Percentiles rank a stretch among this genome's conserved stretches.
Evolutionary conservation across 1,140 invertebrate species (phyloP).

Genomic region (Eumeta japonica): DNA sequence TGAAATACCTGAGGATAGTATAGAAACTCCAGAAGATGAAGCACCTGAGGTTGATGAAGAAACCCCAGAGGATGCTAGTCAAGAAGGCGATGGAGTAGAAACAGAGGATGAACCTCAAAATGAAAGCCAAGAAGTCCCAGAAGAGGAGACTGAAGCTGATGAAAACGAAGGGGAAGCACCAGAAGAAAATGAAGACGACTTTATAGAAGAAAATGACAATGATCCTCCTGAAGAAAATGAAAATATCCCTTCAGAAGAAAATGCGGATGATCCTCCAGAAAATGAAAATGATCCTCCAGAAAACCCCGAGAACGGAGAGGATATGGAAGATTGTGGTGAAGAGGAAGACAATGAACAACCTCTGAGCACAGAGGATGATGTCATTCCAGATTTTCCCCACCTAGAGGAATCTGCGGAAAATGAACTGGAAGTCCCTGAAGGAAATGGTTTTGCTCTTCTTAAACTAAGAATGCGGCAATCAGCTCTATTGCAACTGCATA

Average conservation of each 20-base stretch:
- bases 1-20: constrained; percentile 9
- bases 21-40: constrained; percentile 7
- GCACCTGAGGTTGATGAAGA: constrained; percentile 11
- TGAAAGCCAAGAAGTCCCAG: constrained; percentile 8
- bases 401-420: no score
- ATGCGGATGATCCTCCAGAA: neutral
- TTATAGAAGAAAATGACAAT: neutral
- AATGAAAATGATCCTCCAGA: neutral
- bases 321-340: neutral
- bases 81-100: neutral
- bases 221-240: neutral
- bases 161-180: no score
- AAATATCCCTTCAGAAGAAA: neutral
- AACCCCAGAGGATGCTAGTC: constrained; percentile 8
- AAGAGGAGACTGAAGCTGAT: constrained; percentile 8
- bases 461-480: no score
- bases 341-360: no score
- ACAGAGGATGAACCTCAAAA: no score
- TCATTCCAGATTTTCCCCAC: no score
- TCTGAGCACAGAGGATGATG: no score
- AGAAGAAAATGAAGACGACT: neutral
- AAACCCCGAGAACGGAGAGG: neutral
- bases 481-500: no score
- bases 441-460: no score
- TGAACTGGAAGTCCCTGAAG: no score